Conservation (phyloP, 1,140 invertebrate genomes). For the Archivesica marissinica region DNA sequence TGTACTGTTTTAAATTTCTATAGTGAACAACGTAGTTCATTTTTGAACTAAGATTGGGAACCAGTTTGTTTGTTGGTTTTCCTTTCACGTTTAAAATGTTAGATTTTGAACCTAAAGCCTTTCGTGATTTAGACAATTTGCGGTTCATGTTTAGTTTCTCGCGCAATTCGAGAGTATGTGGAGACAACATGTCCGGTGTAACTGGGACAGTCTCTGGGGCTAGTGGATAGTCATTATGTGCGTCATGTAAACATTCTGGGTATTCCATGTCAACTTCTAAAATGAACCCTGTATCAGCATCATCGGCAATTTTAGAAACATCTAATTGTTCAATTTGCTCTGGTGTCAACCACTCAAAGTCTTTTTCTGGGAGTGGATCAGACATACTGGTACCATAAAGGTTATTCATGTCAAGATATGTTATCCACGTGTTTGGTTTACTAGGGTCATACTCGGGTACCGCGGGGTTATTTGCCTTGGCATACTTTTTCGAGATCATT, state of each 20-base stretch:
- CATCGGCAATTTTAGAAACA: not conserved
- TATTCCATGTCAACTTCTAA: slow-evolving; percentile 63
- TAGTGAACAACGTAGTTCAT: slow-evolving; percentile 5
- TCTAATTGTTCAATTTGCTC: slow-evolving; percentile 61
- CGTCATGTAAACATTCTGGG: slow-evolving; percentile 80
- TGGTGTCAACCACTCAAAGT: slow-evolving; percentile 76
- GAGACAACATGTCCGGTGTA: not conserved
- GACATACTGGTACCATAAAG: slow-evolving; percentile 57
- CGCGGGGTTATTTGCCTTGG: slow-evolving; percentile 60
- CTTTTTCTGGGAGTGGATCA: not conserved
- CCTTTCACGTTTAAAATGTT: no score
- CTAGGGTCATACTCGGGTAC: slow-evolving; percentile 49
- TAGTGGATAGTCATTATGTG: not conserved
- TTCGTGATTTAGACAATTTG: not conserved
- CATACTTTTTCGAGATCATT: slow-evolving; percentile 66
- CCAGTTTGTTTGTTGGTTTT: not conserved
- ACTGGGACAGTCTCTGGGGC: not conserved
- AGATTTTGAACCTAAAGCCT: no score
- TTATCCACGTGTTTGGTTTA: slow-evolving; percentile 66
- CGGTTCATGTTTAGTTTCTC: not conserved
- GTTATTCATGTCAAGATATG: slow-evolving; percentile 76
- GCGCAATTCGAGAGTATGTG: not conserved
- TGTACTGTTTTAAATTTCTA: slow-evolving; percentile 20
- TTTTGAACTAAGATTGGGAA: slow-evolving; percentile 1
- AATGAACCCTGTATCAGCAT: slow-evolving; percentile 4